Evolutionary conservation across 2,113 vertebrate genomes (phyloP), one percentile per base, ranked within the genome.

Genomic region (Zosterops lateralis): DNA sequence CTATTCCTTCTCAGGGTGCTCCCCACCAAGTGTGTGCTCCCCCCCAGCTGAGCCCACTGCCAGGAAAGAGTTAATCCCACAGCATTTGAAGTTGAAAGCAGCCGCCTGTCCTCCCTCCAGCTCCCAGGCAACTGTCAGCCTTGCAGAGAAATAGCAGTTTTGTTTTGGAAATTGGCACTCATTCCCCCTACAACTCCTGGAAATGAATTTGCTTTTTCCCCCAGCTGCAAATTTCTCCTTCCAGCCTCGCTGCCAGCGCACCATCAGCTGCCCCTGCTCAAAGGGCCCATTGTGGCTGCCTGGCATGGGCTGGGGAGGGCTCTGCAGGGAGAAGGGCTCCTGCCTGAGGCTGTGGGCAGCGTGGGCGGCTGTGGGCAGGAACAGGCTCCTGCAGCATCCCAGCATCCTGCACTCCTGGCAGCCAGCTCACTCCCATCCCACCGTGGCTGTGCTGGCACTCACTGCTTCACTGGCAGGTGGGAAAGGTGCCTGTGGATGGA

Each of bases 91-190:
- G 92, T 66, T 87, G 81, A 95, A 93, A 95, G 92, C 89, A 22
- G 87, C 86, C 73, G 93, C 96, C 95, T 94, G 87, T 96, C 95
- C 92, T 97, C 93, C 92, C 87, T 97, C 92, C 93, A 16, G 87
- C 94, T 96, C 97, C 95, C 96, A 97, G 97, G 96, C 97, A 97
- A 97, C 97, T 97, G 94, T 95, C 83, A 84, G 81, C 86, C 89
- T 94, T 40, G 88, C 90, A 87, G 96, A 98, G 97, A 97, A 97
- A 97, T 84, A 90, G 97, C 96, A 94, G 97, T 97, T 97, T 96
- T 98, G 98, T 98, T 97, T 98, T 97, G 97, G 97, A 98, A 98
- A 96, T 97, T 98, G 98, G 97, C 97, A 97, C 91, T 88, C 86
- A 4, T 80, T 76, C 82, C 87, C 47, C 54, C 76, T 87, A 62